These are phyloP conservation scores for Xylota segnis DNA, from an alignment of 2,888 invertebrate species.

Conservation along the genomic window DNA sequence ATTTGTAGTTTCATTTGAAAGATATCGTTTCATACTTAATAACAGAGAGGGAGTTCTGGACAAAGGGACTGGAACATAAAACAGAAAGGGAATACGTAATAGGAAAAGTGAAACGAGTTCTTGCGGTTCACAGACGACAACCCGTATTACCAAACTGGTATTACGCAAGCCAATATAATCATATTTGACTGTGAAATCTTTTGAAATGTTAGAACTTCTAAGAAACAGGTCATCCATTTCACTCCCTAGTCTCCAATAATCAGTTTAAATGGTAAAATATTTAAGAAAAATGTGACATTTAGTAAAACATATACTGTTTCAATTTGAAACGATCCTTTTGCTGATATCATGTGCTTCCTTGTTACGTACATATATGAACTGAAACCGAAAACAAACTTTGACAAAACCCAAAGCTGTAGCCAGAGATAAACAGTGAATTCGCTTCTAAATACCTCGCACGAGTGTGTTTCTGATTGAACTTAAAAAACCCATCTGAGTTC, in stretches of 20 bases:
- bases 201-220: too few species aligned
- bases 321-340: slow-evolving; percentile 67
- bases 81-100: too few species aligned
- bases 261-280: background rate
- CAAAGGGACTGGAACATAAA: too few species aligned
- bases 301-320: slow-evolving; percentile 58
- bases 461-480: background rate
- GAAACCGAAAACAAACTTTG: slow-evolving; percentile 68
- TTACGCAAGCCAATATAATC: background rate
- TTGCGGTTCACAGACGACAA: too few species aligned
- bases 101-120: too few species aligned
- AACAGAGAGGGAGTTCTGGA: background rate
- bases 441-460: slow-evolving; percentile 8
- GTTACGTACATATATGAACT: slow-evolving; percentile 14
- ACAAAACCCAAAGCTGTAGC: slow-evolving; percentile 51
- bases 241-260: background rate
- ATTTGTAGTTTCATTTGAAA: background rate
- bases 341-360: slow-evolving; percentile 29
- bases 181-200: too few species aligned
- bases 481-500: slow-evolving; percentile 2
- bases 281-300: slow-evolving; percentile 18
- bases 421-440: slow-evolving; percentile 41
- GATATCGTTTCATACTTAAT: background rate
- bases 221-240: too few species aligned
- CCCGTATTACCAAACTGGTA: background rate